A percentile compares a stretch with the other conserved stretches of the same genome.
These are phyloP conservation scores for Microhierax caerulescens DNA, from an alignment of 2,797 vertebrate genomes.

Conservation along the genomic window DNA sequence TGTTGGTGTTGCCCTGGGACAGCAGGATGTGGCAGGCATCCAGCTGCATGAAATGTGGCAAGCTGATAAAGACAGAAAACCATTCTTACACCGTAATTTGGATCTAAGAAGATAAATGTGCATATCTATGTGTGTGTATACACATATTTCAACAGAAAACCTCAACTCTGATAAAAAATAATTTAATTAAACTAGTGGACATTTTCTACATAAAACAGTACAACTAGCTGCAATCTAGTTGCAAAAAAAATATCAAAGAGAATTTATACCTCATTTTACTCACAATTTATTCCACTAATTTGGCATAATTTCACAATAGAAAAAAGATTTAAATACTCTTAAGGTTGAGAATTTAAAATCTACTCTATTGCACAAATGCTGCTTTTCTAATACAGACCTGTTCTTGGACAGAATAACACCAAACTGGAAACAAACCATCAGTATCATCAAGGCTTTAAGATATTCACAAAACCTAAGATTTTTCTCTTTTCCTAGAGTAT, in stretches of 20 bases:
- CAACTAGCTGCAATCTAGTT: background rate
- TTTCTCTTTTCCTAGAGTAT: background rate
- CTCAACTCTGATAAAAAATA: background rate
- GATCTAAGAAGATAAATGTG: background rate
- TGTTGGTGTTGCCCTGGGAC: background rate
- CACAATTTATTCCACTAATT: background rate
- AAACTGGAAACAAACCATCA: background rate
- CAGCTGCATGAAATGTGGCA: background rate
- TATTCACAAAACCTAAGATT: background rate
- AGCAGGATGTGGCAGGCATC: background rate
- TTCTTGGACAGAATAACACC: background rate
- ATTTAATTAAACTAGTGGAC: background rate
- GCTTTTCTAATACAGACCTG: background rate
- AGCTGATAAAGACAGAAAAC: background rate
- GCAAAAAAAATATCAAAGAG: too few relatives aligned
- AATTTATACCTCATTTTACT: background rate
- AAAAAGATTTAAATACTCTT: background rate
- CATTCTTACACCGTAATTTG: background rate
- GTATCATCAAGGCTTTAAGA: background rate
- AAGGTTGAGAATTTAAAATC: background rate
- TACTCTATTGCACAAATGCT: background rate
- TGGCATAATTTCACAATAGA: background rate
- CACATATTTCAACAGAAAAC: background rate
- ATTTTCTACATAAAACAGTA: background rate
- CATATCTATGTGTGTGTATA: fast-evolving